Base-by-base conservation (phyloP, 2,888 invertebrate species). In the Caenorhabditis sp. region DNA sequence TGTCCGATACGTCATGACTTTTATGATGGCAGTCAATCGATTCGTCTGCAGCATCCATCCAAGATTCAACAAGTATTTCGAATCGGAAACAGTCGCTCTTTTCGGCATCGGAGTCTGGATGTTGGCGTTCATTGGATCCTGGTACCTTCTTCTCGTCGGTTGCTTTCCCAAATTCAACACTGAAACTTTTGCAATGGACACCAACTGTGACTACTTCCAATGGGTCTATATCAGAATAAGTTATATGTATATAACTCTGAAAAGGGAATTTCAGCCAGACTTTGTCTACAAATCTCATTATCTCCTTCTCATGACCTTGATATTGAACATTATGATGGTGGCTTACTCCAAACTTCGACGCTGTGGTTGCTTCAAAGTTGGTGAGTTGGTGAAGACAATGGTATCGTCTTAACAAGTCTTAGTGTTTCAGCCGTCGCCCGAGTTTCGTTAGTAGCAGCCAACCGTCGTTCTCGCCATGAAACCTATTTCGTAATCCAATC, bases 261-360 rank as follows among this genome's bases (percentile, higher is more conserved):
- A 12, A 26, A 16, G 24, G 22, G 35, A 51, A 41, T 58, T 76
- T 49, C 77, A 77, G 77, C 69, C 77, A 41, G 77, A 77, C 54
- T 77, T 77, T 41, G 28, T 77, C 41, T 77, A 77, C 54, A 77
- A 77, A 31, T 77, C 77, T 5, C 77, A 77, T n/a, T 77, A 77
- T 38, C 77, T 77, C 54, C 63, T 77, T 41, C 14, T 77, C n/a
- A 51, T 77, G 61, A 77, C 77, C 16, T 14, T 77, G 41, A 38
- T 61, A 14, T 19, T 77, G 16, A 77, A 77, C 51, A 69, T 77
- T 54, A 6, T 49, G 54, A 77, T 69, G 38, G 77, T 77, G 8
- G 69, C 54, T n/a, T 69, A 77, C 49, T 69, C 77, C 22, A 77
- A 77, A 61, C 41, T 63, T 31, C 77, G 77, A 10, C 35, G 77